Percentiles rank a stretch among this genome's conserved stretches.
phyloP scores from a whole-genome alignment of 2,888 invertebrate species.

The Zeuzera pyrina region DNA sequence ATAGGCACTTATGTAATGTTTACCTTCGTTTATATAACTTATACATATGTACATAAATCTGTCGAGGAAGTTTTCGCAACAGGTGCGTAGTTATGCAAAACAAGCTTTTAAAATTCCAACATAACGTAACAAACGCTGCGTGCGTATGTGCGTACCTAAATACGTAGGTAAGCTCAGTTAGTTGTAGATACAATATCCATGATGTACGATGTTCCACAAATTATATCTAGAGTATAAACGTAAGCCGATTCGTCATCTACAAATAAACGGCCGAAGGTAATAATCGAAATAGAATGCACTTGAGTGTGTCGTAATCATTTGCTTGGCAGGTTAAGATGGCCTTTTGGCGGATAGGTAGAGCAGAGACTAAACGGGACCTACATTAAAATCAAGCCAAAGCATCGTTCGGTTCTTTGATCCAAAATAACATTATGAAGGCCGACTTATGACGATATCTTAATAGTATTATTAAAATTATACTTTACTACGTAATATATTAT shows the following conservation, averaged over 20 bases:
- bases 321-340: constrained; percentile 47
- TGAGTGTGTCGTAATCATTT: constrained; percentile 56
- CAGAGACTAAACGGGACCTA: no score
- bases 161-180: constrained; percentile 26
- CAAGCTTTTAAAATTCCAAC: constrained; percentile 68
- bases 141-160: constrained; percentile 17
- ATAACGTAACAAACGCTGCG: constrained; percentile 52
- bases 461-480: no score
- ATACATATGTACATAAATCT: no score
- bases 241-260: constrained; percentile 62
- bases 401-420: no score
- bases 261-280: constrained; percentile 70
- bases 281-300: constrained; percentile 69
- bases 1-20: no score
- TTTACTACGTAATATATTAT: no score
- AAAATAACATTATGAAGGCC: no score
- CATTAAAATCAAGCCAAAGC: no score
- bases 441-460: no score
- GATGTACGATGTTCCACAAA: constrained; percentile 27
- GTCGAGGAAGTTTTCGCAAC: constrained; percentile 8
- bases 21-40: no score
- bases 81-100: constrained; percentile 30
- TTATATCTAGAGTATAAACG: constrained; percentile 24
- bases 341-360: constrained; percentile 38
- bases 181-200: constrained; percentile 22